Evolutionary conservation across 2,888 invertebrate species (phyloP), one percentile per base, ranked within the genome.

Genomic region (Synanthedon vespiformis): DNA sequence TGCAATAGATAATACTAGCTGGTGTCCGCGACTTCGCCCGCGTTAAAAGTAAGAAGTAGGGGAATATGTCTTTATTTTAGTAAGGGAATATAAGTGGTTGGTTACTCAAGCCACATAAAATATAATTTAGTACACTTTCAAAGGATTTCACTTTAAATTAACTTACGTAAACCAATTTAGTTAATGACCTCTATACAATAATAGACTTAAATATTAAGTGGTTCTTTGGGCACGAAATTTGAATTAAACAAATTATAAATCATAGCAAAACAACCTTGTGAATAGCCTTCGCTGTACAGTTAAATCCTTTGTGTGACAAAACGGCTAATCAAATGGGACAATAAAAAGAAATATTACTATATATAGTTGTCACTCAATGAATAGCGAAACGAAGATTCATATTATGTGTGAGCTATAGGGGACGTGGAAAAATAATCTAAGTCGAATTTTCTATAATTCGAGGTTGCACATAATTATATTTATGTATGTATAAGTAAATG

Each of bases 311-410:
- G 82, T 84, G 59, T 55, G 53, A 61, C 72, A 68, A 69, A 72
- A 69, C 64, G 74, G 67, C 69, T 71, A 77, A 84, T 87, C 84
- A 85, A 83, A 85, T 81, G 72, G 71, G 69, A 67, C 80, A 86
- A 83, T 85, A 87, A 76, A 79, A 84, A 83, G 83, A 86, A 73
- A 77, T 78, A 87, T 86, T 72, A 70, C 77, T 71, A 67, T 78
- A 75, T 76, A 76, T 74, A 79, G 74, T 70, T 83, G 80, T 80
- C 82, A 78, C 65, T 62, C 64, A 54, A 63, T 80, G 82, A 83
- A 85, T 84, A 62, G 79, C 64, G 70, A 76, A 77, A 68, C 70
- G 63, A 61, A 69, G 70, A 67, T 67, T 62, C 66, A 61, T 66
- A 22, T 1, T 4, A 68, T 69, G 66, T 64, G 63, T 70, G 65